phyloP scores from a whole-genome alignment of 2,888 invertebrate species.

The Hetaerina titia region DNA sequence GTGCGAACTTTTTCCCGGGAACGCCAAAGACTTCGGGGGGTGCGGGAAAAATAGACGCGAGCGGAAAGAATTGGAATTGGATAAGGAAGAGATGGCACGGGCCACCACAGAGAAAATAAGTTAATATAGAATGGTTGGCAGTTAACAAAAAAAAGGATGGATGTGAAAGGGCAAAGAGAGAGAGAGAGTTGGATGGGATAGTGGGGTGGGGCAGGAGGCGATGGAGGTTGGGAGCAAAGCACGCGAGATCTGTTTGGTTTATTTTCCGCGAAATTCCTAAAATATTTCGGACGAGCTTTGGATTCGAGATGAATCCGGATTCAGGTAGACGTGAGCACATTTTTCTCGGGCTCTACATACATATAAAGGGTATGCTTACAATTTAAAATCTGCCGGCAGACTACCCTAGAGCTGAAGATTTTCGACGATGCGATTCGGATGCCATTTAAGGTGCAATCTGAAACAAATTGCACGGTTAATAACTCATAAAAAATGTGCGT shows the following conservation, averaged over 20 bases:
- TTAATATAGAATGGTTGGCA: background rate
- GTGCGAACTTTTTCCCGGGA: background rate
- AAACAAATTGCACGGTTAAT: no score
- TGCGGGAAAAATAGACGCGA: background rate
- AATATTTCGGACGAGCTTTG: slow-evolving; percentile 8
- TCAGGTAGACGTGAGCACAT: background rate
- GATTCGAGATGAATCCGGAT: background rate
- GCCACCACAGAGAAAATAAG: background rate
- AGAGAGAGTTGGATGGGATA: background rate
- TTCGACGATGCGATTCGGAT: no score
- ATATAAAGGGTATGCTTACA: background rate
- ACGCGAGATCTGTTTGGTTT: slow-evolving; percentile 49
- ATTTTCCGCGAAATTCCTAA: slow-evolving; percentile 15
- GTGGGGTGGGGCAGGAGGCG: background rate
- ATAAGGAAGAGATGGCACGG: background rate
- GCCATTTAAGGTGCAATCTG: no score
- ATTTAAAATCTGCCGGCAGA: background rate
- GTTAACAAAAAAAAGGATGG: background rate
- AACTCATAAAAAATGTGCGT: no score
- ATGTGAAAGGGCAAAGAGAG: background rate
- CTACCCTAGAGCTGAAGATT: no score
- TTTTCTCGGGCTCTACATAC: background rate
- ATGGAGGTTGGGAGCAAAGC: background rate
- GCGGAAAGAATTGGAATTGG: slow-evolving; percentile 28
- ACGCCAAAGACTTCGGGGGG: background rate